These are phyloP conservation scores for Isurus oxyrinchus DNA, from an alignment of 2,113 vertebrate species.

Conservation along the genomic window DNA sequence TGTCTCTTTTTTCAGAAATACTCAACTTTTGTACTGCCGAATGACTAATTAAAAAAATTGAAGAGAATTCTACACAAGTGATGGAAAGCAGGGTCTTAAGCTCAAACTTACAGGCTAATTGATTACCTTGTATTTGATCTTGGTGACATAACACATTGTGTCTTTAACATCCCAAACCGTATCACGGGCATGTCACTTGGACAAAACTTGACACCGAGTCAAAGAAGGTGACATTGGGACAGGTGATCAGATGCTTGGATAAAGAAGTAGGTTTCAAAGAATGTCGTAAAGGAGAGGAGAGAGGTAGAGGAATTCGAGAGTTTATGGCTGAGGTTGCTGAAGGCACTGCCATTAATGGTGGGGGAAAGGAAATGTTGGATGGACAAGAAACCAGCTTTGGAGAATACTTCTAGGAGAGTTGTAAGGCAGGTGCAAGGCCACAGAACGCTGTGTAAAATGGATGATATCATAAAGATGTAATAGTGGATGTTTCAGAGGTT, in stretches of 20 bases:
- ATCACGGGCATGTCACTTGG: neutral
- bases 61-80: neutral
- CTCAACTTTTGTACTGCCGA: too few species aligned
- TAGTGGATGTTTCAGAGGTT: neutral
- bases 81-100: neutral
- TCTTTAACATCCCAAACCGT: neutral
- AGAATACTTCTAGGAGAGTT: neutral
- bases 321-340: neutral
- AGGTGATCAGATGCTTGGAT: too few species aligned
- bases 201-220: neutral
- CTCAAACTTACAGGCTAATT: neutral
- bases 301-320: neutral
- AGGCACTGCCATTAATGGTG: neutral
- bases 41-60: neutral
- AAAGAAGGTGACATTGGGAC: neutral
- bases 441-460: neutral
- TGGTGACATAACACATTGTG: neutral
- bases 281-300: neutral
- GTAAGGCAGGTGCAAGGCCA: neutral
- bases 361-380: too few species aligned
- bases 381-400: neutral
- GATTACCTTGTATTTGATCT: neutral
- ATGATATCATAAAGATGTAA: neutral
- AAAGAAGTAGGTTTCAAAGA: neutral
- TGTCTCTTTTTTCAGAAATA: too few species aligned